phyloP scores from a whole-genome alignment of 2,113 vertebrate species.

The Pantherophis guttatus region DNA sequence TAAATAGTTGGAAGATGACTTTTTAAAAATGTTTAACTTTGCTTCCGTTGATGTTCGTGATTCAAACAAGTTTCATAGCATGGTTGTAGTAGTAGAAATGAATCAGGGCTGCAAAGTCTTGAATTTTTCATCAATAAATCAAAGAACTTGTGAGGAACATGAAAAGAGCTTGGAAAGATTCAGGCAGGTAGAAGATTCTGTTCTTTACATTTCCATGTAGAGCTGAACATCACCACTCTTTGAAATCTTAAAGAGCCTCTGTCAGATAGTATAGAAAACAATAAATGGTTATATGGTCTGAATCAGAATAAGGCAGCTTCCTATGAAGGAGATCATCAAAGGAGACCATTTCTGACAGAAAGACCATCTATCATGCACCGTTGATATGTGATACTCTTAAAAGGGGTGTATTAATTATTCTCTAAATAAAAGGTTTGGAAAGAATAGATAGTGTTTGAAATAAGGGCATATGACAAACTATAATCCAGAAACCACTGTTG shows the following conservation, averaged over 20 bases:
- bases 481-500: constrained; percentile 13
- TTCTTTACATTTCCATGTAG: not conserved
- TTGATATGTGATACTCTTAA: not conserved
- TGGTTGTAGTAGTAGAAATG: not conserved
- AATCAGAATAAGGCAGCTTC: not conserved
- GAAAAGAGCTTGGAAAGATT: not conserved
- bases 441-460: not conserved
- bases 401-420: not conserved
- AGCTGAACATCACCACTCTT: not conserved
- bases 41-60: constrained; percentile 1
- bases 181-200: not conserved
- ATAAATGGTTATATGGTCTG: not conserved
- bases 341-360: not conserved
- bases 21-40: not conserved
- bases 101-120: not conserved
- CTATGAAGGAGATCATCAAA: not conserved
- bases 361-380: not conserved
- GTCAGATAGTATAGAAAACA: not conserved
- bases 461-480: not conserved
- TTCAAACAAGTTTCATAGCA: not conserved
- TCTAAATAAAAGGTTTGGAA: not conserved
- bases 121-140: not conserved
- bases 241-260: not conserved
- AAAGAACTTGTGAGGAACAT: not conserved
- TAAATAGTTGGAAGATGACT: not conserved